Percentiles rank a stretch among this genome's conserved stretches.
phyloP scores from a whole-genome alignment of 2,888 invertebrate genomes.

The Arge pagana region DNA sequence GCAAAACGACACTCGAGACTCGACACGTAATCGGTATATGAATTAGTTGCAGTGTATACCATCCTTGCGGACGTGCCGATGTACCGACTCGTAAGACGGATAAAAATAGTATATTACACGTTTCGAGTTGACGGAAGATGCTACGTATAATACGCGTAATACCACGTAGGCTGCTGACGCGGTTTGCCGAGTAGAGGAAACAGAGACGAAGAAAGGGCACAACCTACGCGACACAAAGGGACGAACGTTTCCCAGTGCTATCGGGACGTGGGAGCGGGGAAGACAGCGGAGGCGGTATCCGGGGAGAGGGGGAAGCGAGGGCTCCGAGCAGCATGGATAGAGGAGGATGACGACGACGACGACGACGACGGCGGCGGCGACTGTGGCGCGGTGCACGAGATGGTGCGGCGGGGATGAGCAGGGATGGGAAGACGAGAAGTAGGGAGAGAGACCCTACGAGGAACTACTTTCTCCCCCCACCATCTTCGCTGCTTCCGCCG shows the following conservation, averaged over 20 bases:
- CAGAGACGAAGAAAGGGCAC: slow-evolving; percentile 1
- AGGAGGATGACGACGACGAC: slow-evolving; percentile 19
- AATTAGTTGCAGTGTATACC: too few relatives aligned
- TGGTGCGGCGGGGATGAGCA: slow-evolving; percentile 5
- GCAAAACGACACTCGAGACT: too few relatives aligned
- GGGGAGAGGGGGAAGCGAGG: too few relatives aligned
- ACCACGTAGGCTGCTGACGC: too few relatives aligned
- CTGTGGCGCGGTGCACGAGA: not conserved
- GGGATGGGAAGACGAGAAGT: not conserved
- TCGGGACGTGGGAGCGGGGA: slow-evolving; percentile 1
- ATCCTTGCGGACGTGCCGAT: too few relatives aligned
- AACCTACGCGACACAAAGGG: slow-evolving; percentile 17
- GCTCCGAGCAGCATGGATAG: too few relatives aligned
- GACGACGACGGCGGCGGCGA: slow-evolving; percentile 28
- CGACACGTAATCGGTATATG: too few relatives aligned
- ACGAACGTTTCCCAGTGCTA: slow-evolving; percentile 14
- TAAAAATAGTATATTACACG: too few relatives aligned
- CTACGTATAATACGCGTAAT: too few relatives aligned
- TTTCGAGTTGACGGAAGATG: too few relatives aligned
- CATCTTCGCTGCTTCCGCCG: slow-evolving; percentile 7
- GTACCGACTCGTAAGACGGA: too few relatives aligned
- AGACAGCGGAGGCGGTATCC: not conserved
- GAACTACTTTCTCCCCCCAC: slow-evolving; percentile 17
- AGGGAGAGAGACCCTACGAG: slow-evolving; percentile 12
- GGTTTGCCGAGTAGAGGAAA: too few relatives aligned